Conservation (phyloP, 1,140 invertebrate species). For the Lepidurus apus region DNA sequence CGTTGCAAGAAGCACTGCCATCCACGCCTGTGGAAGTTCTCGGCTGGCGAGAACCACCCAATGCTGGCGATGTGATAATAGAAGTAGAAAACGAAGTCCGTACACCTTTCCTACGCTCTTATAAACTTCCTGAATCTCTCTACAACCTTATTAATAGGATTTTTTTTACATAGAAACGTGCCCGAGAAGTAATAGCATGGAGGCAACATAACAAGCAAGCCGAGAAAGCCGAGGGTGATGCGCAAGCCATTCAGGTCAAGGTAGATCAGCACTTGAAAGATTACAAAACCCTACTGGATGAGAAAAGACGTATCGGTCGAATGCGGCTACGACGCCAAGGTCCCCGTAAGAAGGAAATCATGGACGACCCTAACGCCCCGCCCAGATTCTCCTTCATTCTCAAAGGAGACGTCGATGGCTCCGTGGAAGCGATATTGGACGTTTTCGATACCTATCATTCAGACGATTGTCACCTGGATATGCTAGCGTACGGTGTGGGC, state of each 20-base stretch:
- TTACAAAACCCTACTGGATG: conserved; percentile 61
- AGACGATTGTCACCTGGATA: conserved; percentile 68
- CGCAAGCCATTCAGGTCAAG: conserved; percentile 59
- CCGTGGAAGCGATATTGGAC: conserved; percentile 88
- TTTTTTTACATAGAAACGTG: conserved; percentile 53
- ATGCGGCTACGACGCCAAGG: conserved; percentile 47
- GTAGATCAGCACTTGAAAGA: conserved; percentile 58
- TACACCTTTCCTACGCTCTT: neutral
- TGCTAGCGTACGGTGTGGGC: conserved; percentile 88
- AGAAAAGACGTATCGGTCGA: conserved; percentile 54
- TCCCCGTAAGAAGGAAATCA: conserved; percentile 55
- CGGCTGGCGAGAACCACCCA: conserved; percentile 81
- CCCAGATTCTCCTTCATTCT: conserved; percentile 42
- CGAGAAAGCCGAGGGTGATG: conserved; percentile 59
- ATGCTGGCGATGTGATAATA: conserved; percentile 77
- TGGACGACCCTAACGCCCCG: conserved; percentile 44
- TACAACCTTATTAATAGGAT: neutral
- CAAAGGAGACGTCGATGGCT: conserved; percentile 73
- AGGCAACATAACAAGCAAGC: conserved; percentile 53
- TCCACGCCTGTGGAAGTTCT: conserved; percentile 79
- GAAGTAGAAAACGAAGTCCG: conserved; percentile 67
- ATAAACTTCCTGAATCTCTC: neutral
- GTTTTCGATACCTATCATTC: conserved; percentile 81
- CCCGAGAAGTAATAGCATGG: conserved; percentile 61
- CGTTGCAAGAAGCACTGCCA: conserved; percentile 63